These are phyloP conservation scores for Sinocyclocheilus grahami DNA, from an alignment of 2,113 vertebrate species.

Conservation along the genomic window DNA sequence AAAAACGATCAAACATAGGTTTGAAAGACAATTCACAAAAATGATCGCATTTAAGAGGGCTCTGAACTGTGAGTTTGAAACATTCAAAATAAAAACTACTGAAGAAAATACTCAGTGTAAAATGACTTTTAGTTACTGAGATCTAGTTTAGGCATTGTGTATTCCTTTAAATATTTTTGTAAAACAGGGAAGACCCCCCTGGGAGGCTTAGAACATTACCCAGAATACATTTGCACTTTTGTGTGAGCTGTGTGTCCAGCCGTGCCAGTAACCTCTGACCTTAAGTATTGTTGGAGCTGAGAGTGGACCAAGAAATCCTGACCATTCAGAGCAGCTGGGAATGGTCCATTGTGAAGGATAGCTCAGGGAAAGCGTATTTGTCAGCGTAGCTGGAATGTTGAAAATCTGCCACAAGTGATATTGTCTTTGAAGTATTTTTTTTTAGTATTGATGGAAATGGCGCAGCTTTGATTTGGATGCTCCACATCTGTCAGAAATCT, in stretches of 20 bases:
- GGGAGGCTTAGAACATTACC: conserved; percentile 51
- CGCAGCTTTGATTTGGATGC: neutral
- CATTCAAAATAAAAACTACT: too few species aligned
- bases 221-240: conserved; percentile 67
- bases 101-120: neutral
- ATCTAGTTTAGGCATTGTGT: conserved; percentile 28
- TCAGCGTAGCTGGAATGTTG: conserved; percentile 46
- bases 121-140: neutral
- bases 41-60: too few species aligned
- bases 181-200: conserved; percentile 64
- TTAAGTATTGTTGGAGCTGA: conserved; percentile 65
- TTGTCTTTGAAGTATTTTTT: conserved; percentile 58
- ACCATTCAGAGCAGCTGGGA: conserved; percentile 70
- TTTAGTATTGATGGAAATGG: neutral
- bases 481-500: neutral
- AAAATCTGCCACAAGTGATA: conserved; percentile 54
- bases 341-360: conserved; percentile 71
- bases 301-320: conserved; percentile 56
- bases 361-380: conserved; percentile 54
- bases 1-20: neutral
- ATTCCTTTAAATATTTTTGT: conserved; percentile 53
- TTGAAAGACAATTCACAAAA: neutral
- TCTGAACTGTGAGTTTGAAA: too few species aligned
- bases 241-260: conserved; percentile 66
- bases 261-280: conserved; percentile 69